A percentile compares a stretch with the other conserved stretches of the same genome.
Conservation (phyloP, 2,888 invertebrate species). For the Deilephila elpenor region DNA sequence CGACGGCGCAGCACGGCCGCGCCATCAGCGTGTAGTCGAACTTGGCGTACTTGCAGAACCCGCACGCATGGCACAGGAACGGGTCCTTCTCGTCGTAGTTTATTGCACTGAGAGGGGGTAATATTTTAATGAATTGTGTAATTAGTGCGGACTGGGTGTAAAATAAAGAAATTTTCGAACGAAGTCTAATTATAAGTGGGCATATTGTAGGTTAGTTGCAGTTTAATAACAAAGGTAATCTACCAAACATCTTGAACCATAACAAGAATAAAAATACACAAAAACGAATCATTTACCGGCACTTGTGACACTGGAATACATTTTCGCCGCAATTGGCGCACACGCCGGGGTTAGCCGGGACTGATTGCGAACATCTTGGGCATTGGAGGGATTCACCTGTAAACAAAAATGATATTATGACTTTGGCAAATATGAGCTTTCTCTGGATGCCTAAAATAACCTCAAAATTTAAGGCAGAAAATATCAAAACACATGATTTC, state of each 20-base stretch:
- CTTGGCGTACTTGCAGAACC: constrained; percentile 99
- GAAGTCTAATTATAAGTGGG: too few species aligned
- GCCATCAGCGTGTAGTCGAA: constrained; percentile 97
- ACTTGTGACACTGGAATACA: constrained; percentile 99
- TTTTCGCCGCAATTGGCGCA: constrained; percentile 99
- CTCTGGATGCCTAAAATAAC: too few species aligned
- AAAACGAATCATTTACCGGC: constrained; percentile 85
- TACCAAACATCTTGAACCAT: neutral
- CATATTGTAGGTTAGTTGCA: too few species aligned
- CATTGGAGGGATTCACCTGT: constrained; percentile 94
- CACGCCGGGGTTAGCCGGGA: constrained; percentile 98
- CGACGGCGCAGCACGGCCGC: constrained; percentile 97
- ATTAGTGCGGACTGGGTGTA: too few species aligned
- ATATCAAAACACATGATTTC: too few species aligned
- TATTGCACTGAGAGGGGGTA: constrained; percentile 89
- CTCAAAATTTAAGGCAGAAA: too few species aligned
- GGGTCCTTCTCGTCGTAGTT: constrained; percentile 99
- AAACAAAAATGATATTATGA: constrained; percentile 28
- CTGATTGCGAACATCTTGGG: constrained; percentile 97
- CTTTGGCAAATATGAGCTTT: neutral
- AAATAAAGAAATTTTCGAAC: too few species aligned
- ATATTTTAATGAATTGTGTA: too few species aligned
- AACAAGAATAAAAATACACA: too few species aligned
- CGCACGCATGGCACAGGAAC: constrained; percentile 99
- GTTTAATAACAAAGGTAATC: too few species aligned